Evolutionary conservation across 2,113 vertebrate genomes (phyloP), one percentile per base, ranked within the genome.

Genomic region (Apteryx mantelli): DNA sequence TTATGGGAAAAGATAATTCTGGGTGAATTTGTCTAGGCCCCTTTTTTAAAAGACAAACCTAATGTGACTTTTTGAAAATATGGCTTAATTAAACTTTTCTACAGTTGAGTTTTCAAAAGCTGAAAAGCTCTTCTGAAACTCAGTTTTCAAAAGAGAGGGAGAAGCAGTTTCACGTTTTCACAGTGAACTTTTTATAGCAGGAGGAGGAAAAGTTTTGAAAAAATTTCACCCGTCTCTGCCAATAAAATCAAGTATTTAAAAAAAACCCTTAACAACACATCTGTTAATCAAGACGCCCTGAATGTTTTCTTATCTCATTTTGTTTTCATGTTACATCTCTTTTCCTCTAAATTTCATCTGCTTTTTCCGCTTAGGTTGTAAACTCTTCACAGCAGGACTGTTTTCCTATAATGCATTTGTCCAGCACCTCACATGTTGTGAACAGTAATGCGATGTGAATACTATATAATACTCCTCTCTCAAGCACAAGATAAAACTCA

Each of bases 361-460:
- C 1, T 74, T 91, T 94, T 87, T 86, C 85, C 86, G 46, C 56
- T 73, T 91, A 34, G 50, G n/a, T 30, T 95, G 75, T 94, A 97
- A 97, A 91, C 68, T 78, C 84, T 52, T 96, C 93, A 93, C 91
- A 94, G 94, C 82, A 86, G 78, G 32, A 34, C 68, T 90, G 58
- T 78, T 91, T 91, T 78, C 77, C 86, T 83, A 65, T 68, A 83
- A 95, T 32, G 69, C 82, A 74, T 95, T 95, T 96, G 94, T 95
- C 93, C 94, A 91, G 87, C 91, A 95, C 82, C 73, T 95, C 75
- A 58, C 88, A 89, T 68, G 75, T 95, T 95, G 92, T 88, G 93
- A 95, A 89, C 50, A 66, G 70, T 95, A 90, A 96, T 93, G 82
- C 3, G 52, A 81, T 83, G 93, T 95, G 95, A 96, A 93, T 95